Percentiles rank a stretch among this genome's conserved stretches.
phyloP scores from a whole-genome alignment of 2,113 vertebrate species.

The Morone chrysops region DNA sequence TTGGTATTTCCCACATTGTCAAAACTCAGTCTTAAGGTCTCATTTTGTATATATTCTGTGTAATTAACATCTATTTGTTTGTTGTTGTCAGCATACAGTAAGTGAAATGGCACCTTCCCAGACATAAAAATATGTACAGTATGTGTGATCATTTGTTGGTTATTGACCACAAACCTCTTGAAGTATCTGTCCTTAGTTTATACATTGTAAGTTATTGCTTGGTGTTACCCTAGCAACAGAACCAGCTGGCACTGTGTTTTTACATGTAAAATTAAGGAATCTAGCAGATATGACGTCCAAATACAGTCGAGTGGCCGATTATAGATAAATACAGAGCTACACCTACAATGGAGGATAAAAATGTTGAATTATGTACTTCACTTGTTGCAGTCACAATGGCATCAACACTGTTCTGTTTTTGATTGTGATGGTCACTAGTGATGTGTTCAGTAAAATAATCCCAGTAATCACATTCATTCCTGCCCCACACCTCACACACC shows the following conservation, averaged over 20 bases:
- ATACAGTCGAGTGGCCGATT: not conserved
- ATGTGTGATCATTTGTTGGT: slow-evolving; percentile 55
- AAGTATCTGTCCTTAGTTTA: slow-evolving; percentile 51
- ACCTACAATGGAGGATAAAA: not conserved
- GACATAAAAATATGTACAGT: slow-evolving; percentile 45
- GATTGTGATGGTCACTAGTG: slow-evolving; percentile 65
- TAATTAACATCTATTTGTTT: slow-evolving; percentile 53
- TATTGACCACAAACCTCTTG: slow-evolving; percentile 19
- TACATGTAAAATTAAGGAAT: slow-evolving; percentile 62
- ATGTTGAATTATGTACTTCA: not conserved
- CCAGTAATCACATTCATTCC: slow-evolving; percentile 19
- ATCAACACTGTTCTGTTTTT: slow-evolving; percentile 62
- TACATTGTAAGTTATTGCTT: slow-evolving; percentile 78
- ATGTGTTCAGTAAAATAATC: slow-evolving; percentile 28
- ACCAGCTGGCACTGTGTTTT: slow-evolving; percentile 85
- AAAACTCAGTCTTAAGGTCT: slow-evolving; percentile 50
- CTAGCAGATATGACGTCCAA: slow-evolving; percentile 7
- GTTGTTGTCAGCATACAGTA: slow-evolving; percentile 46
- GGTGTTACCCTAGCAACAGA: slow-evolving; percentile 75
- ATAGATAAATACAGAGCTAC: not conserved
- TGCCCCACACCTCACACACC: slow-evolving; percentile 19
- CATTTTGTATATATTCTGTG: slow-evolving; percentile 73
- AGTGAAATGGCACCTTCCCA: slow-evolving; percentile 58
- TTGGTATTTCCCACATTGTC: slow-evolving; percentile 41
- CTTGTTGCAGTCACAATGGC: slow-evolving; percentile 27